Base-by-base conservation (phyloP, 2,888 invertebrate genomes). In the Drosophila emarginata region DNA sequence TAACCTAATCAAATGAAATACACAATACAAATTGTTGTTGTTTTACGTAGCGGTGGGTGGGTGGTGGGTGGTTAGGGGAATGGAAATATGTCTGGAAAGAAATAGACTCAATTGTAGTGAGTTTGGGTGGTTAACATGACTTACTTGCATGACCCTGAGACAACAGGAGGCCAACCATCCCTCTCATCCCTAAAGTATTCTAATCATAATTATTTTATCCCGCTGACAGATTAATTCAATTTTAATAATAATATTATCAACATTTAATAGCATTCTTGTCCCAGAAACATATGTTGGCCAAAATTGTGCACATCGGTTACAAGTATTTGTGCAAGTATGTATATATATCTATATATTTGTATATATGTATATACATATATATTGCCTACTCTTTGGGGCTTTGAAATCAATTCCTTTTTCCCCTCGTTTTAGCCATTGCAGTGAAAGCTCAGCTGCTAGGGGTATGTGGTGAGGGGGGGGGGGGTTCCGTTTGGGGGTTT, bases 211-310 rank as follows among this genome's bases (percentile, higher is more conserved):
- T 85, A 66, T 67, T 63, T 64, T n/a, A n/a, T 67, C 62, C 53
- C 59, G 69, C 74, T 78, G 83, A 67, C 76, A 77, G 75, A 70
- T 78, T 82, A 82, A 82, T 82, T 80, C 78, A 79, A 77, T 76
- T 82, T 82, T 86, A 78, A 84, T 86, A 78, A 78, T 78, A 64
- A 67, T 69, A 21, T 21, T 14, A 45, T 15, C 26, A 45, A 11
- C 26, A 67, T 76, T 59, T 73, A 65, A 45, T 45, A 21, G 45
- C 45, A 45, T 45, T 45, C 11, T 45, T 45, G 11, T 11, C 21
- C 21, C 18, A 21, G 21, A 18, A 45, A 21, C 45, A 45, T 45
- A 45, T 45, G 45, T 45, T 45, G 45, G 21, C 21, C 18, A 45
- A 14, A 40, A 32, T 32, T 15, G 9, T 9, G 15, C 15, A 40